Base-by-base conservation (phyloP, 2,113 vertebrate genomes). In the Acrocephalus arundinaceus region DNA sequence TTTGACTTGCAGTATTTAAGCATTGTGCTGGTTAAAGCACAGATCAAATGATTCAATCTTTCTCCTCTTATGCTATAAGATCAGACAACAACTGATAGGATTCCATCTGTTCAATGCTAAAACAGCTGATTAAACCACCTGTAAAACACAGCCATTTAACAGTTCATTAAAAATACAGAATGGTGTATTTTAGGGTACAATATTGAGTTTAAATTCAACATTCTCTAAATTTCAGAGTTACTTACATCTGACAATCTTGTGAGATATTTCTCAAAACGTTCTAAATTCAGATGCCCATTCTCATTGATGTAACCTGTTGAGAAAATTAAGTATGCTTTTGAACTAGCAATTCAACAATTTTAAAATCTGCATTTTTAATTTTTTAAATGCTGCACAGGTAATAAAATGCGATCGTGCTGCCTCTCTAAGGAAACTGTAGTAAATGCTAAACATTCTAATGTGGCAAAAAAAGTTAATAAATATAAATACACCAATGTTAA, bases 241-340 rank as follows among this genome's bases (percentile, higher is more conserved):
- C 98, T 98, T 97, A 99, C 99, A 97, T 99, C 98, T 89, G 99
- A 98, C 54, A 99, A 97, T 94, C 99, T 99, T 87, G 98, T 97
- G 93, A 99, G 97, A 96, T 99, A 99, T 87, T 99, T 99, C 97
- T 99, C 99, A 98, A 99, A 99, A 95, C 98, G 98, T 75, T 94
- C 96, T 94, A 99, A 98, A 97, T 99, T 99, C 83, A 99, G 98
- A 96, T 99, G 98, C 4, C 99, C 99, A 5, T 98, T 99, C 98
- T 99, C 99, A 98, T 99, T 99, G 96, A 99, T 98, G 97, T 99
- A 99, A 92, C 99, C 99, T 99, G 94, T 88, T 86, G 61, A 57
- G 59, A 95, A 97, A 93, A 90, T 15, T 66, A 86, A 62, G 27
- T 31, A 84, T n/a, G 30, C 9, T 91, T 70, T 84, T 49, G 24